These are phyloP conservation scores for Macrobrachium rosenbergii DNA, from an alignment of 1,140 invertebrate genomes.

Conservation along the genomic window DNA sequence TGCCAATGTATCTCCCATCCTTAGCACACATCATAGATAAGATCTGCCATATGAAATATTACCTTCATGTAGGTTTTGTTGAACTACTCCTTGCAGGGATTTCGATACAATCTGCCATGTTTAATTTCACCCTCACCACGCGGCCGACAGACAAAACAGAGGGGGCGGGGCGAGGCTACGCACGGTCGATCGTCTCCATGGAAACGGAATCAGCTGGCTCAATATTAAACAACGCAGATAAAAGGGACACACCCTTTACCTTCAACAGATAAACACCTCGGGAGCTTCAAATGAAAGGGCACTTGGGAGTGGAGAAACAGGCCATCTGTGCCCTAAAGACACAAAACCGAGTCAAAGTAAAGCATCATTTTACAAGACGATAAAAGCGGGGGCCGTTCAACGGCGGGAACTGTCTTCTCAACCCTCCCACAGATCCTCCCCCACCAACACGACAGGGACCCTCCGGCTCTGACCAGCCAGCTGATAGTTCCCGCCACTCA, in stretches of 20 bases:
- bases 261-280: too few species aligned
- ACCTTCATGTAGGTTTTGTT: too few species aligned
- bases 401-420: constrained; percentile 8
- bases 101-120: too few species aligned
- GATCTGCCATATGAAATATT: too few species aligned
- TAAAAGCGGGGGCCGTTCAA: constrained; percentile 32
- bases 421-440: background rate
- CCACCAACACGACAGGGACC: constrained; percentile 32
- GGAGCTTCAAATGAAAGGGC: too few species aligned
- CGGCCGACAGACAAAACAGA: background rate
- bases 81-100: too few species aligned
- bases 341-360: too few species aligned
- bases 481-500: constrained; percentile 61
- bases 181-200: constrained; percentile 59
- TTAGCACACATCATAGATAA: too few species aligned
- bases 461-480: constrained; percentile 39
- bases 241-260: background rate
- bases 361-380: background rate
- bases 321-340: too few species aligned
- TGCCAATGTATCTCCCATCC: background rate
- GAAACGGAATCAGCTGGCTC: constrained; percentile 63
- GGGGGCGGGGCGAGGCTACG: constrained; percentile 38
- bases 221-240: constrained; percentile 26
- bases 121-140: too few species aligned
- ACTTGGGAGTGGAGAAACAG: too few species aligned